Evolutionary conservation across 2,888 invertebrate genomes (phyloP), one percentile per base, ranked within the genome.

Genomic region (Branchipolynoe longqiensis): DNA sequence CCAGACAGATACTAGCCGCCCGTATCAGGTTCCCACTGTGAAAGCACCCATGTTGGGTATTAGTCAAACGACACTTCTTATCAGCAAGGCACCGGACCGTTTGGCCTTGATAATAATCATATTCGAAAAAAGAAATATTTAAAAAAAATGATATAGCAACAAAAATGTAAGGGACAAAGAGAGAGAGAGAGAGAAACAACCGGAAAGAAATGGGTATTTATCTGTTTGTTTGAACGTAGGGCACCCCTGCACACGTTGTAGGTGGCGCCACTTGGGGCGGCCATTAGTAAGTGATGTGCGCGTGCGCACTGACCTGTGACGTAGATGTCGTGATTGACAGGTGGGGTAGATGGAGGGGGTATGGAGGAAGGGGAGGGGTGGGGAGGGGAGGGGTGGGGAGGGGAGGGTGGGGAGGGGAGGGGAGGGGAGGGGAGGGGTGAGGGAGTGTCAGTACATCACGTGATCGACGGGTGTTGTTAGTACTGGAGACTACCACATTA

Each of bases 301-400:
- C 78, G n/a, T 78, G 78, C 48, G 48, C 54, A 78, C 28, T 78
- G 78, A 78, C 78, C 78, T 48, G 6, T 41, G 78, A 41, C 41
- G 54, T 14, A 54, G 41, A 54, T 54, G 54, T 25, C 78, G 48
- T 54, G 78, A 78, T 78, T 78, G 78, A 78, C 78, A 78, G 48
- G 54, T 78, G 78, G 33, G 28, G 54, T 25, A 31, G 31, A 1
- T 14, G 62, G 56, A 3, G 25, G 22, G 25, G n/a, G n/a, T 3
- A 25, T 2, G 56, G 22, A 12, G 22, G 56, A n/a, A 1, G 18
- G 56, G 12, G 22, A 25, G 2, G 56, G 3, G 56, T 22, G 56
- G 56, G 56, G 56, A 25, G 56, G 3, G 62, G 25, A 62, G 3
- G 25, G 62, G 56, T 14, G 25, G 22, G 25, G n/a, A n/a, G 18